Conservation (phyloP, 2,888 invertebrate species). For the Noctua pronuba region DNA sequence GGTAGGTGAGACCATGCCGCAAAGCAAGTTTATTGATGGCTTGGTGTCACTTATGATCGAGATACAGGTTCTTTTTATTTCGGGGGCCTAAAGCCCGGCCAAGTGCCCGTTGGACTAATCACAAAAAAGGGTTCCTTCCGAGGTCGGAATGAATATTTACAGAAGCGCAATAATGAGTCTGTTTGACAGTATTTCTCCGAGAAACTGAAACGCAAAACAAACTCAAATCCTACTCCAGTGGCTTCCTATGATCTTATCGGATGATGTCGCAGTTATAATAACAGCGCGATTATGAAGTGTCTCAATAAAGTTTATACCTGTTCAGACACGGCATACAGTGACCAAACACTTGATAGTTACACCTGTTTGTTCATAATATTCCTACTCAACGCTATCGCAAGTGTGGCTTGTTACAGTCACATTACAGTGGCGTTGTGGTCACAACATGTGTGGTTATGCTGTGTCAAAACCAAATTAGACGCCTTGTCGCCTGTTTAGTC, state of each 20-base stretch:
- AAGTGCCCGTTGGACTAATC: background rate
- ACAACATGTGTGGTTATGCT: constrained; percentile 14
- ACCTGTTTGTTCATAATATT: background rate
- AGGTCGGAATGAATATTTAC: background rate
- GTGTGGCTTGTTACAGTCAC: constrained; percentile 2
- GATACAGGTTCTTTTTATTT: background rate
- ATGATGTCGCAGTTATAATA: background rate
- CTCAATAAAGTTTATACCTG: background rate
- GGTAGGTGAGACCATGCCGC: background rate
- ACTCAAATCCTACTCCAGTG: background rate
- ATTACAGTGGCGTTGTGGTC: constrained; percentile 25
- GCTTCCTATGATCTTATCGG: too few relatives aligned
- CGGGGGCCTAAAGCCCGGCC: background rate
- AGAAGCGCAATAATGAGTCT: background rate
- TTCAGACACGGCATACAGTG: background rate
- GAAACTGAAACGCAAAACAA: background rate
- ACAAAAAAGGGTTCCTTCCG: background rate
- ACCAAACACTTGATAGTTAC: background rate
- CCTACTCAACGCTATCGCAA: background rate
- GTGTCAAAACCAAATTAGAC: constrained; percentile 39
- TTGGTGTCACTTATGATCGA: background rate
- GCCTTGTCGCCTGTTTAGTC: background rate
- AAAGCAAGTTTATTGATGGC: background rate
- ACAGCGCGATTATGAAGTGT: background rate
- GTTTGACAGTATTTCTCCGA: background rate